Conservation (phyloP, 2,113 vertebrate species). For the Clarias gariepinus region DNA sequence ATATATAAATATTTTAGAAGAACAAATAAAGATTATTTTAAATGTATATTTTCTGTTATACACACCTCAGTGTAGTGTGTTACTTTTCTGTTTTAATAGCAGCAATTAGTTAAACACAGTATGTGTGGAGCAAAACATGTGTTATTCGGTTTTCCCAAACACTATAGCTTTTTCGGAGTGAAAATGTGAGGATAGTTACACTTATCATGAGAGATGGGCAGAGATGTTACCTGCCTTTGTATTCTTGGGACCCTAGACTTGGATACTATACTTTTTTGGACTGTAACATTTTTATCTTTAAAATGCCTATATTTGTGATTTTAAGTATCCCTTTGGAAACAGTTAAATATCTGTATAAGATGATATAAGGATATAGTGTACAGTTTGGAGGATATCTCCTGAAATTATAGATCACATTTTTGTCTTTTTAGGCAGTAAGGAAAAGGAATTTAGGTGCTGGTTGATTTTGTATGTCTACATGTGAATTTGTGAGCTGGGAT, state of each 20-base stretch:
- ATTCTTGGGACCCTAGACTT: not conserved
- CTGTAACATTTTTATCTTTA: not conserved
- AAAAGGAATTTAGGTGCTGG: not conserved
- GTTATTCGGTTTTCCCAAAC: not conserved
- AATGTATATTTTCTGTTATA: not conserved
- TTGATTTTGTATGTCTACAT: not conserved
- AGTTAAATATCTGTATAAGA: not conserved
- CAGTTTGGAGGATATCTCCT: not conserved
- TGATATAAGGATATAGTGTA: not conserved
- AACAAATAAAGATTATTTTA: not conserved
- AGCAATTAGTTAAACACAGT: not conserved
- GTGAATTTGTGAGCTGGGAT: no score
- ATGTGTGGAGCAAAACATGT: not conserved
- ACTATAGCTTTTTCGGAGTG: not conserved
- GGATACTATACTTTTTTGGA: not conserved
- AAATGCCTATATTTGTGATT: not conserved
- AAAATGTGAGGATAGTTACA: not conserved
- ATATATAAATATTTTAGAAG: not conserved
- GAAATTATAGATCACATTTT: not conserved
- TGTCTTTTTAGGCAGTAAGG: not conserved
- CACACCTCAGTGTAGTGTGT: not conserved
- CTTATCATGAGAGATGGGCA: not conserved
- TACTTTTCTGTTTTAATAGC: not conserved
- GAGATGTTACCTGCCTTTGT: not conserved
- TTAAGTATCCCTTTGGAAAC: not conserved